Percentiles rank a stretch among this genome's conserved stretches.
These are phyloP conservation scores for Aptenodytes forsteri DNA, from an alignment of 2,113 vertebrate species.

Conservation along the genomic window DNA sequence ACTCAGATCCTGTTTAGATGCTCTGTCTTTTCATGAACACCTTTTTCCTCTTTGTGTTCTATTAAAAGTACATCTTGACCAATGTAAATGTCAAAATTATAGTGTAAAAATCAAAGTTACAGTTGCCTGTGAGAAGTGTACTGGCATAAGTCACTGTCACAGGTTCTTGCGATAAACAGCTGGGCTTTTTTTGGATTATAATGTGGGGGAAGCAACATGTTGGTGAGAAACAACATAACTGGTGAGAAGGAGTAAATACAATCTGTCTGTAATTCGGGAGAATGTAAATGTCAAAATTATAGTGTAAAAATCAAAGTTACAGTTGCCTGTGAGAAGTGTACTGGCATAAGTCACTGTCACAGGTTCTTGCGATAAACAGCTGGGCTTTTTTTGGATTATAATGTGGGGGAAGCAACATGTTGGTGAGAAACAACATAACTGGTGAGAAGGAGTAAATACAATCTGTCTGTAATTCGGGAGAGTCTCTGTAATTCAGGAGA, in stretches of 20 bases:
- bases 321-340: neutral
- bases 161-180: conserved; percentile 22
- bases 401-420: conserved; percentile 4
- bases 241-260: conserved; percentile 16
- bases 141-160: neutral
- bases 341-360: neutral
- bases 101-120: neutral
- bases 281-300: neutral
- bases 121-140: neutral
- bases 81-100: neutral
- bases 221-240: conserved; percentile 16
- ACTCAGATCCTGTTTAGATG: neutral
- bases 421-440: conserved; percentile 16
- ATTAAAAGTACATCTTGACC: neutral
- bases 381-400: conserved; percentile 4
- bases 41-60: neutral
- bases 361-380: conserved; percentile 22
- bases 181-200: conserved; percentile 4
- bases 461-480: neutral
- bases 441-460: conserved; percentile 16
- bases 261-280: neutral
- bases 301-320: neutral
- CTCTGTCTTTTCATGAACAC: neutral
- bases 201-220: conserved; percentile 4
- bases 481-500: neutral